A percentile compares a stretch with the other conserved stretches of the same genome.
Conservation (phyloP, 1,140 invertebrate species). For the Pseudobourletiella spinata region DNA sequence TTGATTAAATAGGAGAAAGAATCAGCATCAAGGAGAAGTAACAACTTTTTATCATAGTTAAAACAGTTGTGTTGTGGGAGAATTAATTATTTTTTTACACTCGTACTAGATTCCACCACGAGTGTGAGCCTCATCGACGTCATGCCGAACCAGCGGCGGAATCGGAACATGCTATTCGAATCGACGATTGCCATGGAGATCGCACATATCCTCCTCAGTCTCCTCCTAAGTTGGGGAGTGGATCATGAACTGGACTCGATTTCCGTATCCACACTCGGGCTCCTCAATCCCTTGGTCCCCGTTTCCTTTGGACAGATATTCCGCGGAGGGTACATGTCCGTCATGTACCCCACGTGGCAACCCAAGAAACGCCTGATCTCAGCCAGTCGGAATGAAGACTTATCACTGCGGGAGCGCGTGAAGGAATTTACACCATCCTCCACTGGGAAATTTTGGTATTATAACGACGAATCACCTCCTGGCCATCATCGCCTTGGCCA, state of each 20-base stretch:
- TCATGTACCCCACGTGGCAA: conserved; percentile 81
- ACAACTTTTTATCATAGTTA: too few relatives aligned
- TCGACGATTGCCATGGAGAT: conserved; percentile 78
- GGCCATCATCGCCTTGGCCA: conserved; percentile 85
- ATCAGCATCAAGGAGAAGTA: conserved; percentile 31
- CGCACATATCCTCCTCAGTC: conserved; percentile 84
- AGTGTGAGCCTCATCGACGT: conserved; percentile 24
- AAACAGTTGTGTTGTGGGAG: too few relatives aligned
- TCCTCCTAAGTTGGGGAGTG: conserved; percentile 94
- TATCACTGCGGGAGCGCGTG: conserved; percentile 29
- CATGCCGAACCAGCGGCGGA: conserved; percentile 19
- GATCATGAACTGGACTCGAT: conserved; percentile 88
- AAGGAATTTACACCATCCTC: conserved; percentile 62
- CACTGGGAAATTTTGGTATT: conserved; percentile 92
- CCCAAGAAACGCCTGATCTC: conserved; percentile 18
- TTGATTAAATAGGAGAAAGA: conserved; percentile 35
- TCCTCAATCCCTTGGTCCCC: conserved; percentile 83
- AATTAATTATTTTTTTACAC: too few relatives aligned
- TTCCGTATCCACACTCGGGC: conserved; percentile 82
- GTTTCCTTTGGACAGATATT: conserved; percentile 97
- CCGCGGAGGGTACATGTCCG: conserved; percentile 80
- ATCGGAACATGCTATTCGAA: conserved; percentile 42
- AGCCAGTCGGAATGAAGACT: not conserved
- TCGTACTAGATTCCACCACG: conserved; percentile 29
- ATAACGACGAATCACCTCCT: conserved; percentile 92